Evolutionary conservation across 30 jellyfish, hydroid and myxozoan species (phyloP).

Genomic region (Pelagia noctiluca): DNA sequence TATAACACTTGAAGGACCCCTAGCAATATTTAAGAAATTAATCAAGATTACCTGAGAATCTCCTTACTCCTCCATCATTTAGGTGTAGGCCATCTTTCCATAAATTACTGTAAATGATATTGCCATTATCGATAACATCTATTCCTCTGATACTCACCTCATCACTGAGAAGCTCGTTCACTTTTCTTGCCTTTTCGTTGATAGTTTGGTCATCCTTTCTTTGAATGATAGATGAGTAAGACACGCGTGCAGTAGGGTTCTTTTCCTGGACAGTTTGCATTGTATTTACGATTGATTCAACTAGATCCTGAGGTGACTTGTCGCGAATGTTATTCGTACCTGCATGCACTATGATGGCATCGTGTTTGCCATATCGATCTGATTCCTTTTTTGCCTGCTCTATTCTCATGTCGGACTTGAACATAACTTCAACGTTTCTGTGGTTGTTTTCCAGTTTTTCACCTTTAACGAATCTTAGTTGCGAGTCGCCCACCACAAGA

Average conservation of each 20-base stretch:
- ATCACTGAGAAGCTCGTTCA: neutral
- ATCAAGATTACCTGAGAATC: neutral
- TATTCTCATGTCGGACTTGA: neutral
- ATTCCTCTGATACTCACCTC: neutral
- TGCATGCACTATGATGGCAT: neutral
- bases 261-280: neutral
- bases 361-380: neutral
- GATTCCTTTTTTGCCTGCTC: neutral
- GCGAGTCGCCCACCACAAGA: slow-evolving; percentile 1
- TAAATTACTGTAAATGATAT: neutral
- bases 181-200: neutral
- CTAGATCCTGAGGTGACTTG: neutral
- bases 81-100: neutral
- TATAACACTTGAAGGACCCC: no score
- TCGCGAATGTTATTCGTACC: neutral
- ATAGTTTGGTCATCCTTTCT: neutral
- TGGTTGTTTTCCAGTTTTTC: neutral
- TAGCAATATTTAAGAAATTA: neutral
- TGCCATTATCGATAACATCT: neutral
- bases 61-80: neutral
- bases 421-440: neutral
- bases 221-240: neutral
- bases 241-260: neutral
- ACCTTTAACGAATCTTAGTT: neutral
- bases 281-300: neutral